Percentiles rank a stretch among this genome's conserved stretches.
Evolutionary conservation across 2,113 vertebrate species (phyloP).

Genomic region (Cyphomyrus discorhynchus): DNA sequence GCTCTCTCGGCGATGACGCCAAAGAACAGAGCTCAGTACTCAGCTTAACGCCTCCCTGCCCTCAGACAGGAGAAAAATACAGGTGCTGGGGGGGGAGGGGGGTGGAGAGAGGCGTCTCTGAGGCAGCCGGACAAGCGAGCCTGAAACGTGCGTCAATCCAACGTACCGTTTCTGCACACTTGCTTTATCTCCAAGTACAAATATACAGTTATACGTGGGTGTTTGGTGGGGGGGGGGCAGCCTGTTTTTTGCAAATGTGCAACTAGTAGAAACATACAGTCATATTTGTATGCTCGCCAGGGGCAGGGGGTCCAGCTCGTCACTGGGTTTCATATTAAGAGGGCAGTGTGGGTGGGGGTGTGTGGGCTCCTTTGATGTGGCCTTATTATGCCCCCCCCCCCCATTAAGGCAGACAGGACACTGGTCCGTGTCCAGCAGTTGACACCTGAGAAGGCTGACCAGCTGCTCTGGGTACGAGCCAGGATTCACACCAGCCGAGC

Average conservation of each 20-base stretch:
- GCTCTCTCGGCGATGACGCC: constrained; percentile 23
- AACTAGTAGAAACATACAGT: neutral
- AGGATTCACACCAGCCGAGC: constrained; percentile 95
- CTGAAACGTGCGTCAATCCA: constrained; percentile 39
- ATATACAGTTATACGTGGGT: neutral
- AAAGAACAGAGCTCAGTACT: neutral
- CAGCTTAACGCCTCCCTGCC: constrained; percentile 40
- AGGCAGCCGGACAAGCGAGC: constrained; percentile 29
- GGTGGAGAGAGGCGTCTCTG: constrained; percentile 32
- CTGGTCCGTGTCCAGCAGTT: constrained; percentile 79
- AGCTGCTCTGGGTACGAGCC: constrained; percentile 88
- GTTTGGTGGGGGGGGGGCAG: neutral
- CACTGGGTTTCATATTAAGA: neutral
- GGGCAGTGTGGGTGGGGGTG: constrained; percentile 18
- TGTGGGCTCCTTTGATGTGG: constrained; percentile 22
- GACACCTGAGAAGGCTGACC: constrained; percentile 74
- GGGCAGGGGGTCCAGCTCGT: neutral
- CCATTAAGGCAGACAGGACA: constrained; percentile 65
- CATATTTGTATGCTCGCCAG: no score
- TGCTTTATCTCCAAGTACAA: constrained; percentile 21
- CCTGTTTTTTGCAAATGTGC: constrained; percentile 10
- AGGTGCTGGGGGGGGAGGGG: constrained; percentile 37
- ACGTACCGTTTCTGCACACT: constrained; percentile 3
- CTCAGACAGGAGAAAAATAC: constrained; percentile 19
- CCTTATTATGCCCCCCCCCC: constrained; percentile 16